phyloP scores from a whole-genome alignment of 2,113 vertebrate genomes.

The Syrmaticus mikado region DNA sequence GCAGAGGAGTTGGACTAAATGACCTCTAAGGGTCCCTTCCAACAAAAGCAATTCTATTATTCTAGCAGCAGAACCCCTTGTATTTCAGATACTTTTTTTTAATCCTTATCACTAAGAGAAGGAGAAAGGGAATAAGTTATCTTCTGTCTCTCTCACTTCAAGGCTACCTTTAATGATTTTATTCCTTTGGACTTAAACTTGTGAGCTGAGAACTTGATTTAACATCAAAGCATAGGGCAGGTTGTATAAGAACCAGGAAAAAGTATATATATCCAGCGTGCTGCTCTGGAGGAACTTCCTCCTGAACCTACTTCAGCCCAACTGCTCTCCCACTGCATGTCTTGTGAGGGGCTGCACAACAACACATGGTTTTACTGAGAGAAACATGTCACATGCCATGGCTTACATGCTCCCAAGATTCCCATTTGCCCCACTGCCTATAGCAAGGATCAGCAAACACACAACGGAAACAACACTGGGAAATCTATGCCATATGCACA shows the following conservation, averaged over 20 bases:
- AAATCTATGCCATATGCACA: not conserved
- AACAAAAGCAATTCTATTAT: not conserved
- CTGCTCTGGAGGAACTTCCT: not conserved
- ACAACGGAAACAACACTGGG: fast-evolving
- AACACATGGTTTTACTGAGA: not conserved
- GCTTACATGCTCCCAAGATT: fast-evolving
- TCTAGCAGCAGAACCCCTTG: not conserved
- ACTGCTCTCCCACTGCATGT: not conserved
- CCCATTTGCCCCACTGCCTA: too few relatives aligned
- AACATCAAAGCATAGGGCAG: not conserved
- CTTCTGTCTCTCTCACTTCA: not conserved
- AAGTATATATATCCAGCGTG: not conserved
- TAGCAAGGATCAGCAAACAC: not conserved
- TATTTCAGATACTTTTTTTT: not conserved
- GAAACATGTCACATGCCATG: not conserved
- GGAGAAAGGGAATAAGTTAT: not conserved
- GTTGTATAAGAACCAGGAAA: not conserved
- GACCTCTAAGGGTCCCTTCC: too few relatives aligned
- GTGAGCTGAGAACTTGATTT: not conserved
- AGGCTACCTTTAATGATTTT: not conserved
- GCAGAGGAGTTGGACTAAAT: too few relatives aligned
- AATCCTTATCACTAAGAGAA: not conserved
- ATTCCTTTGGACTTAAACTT: not conserved
- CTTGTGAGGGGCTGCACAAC: not conserved
- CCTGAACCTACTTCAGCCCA: not conserved